Evolutionary conservation across 2,888 invertebrate genomes (phyloP).

Genomic region (Lasius platythorax): DNA sequence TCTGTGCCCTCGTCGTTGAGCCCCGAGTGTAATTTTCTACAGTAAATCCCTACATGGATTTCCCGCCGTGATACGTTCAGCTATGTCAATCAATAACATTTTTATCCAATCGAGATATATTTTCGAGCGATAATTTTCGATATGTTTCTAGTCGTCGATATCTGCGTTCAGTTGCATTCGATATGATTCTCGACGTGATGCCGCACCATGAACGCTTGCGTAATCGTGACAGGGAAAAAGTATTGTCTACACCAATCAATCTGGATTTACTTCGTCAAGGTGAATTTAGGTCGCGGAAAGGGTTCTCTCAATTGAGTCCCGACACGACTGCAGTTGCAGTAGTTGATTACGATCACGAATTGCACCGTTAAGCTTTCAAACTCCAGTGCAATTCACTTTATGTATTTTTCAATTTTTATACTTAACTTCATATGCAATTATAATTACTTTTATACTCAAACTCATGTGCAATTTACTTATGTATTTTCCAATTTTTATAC

Average conservation of each 20-base stretch:
- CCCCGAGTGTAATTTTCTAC: conserved; percentile 35
- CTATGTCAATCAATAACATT: conserved; percentile 48
- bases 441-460: not conserved
- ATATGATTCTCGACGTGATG: conserved; percentile 32
- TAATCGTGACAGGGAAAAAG: conserved; percentile 38
- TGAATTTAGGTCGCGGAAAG: conserved; percentile 49
- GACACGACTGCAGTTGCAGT: conserved; percentile 29
- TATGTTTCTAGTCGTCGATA: conserved; percentile 44
- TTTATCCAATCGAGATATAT: conserved; percentile 37
- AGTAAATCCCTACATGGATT: conserved; percentile 45
- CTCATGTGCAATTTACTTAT: conserved; percentile 3
- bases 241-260: conserved; percentile 52
- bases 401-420: not conserved
- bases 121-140: conserved; percentile 45
- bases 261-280: conserved; percentile 55
- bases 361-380: conserved; percentile 21
- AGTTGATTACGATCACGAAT: conserved; percentile 45
- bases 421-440: too few relatives aligned
- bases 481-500: not conserved
- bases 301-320: conserved; percentile 33
- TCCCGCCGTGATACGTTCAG: conserved; percentile 38
- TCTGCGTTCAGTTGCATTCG: conserved; percentile 30
- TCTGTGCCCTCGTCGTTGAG: not conserved
- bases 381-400: conserved; percentile 7
- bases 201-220: conserved; percentile 30